phyloP scores from a whole-genome alignment of 2,888 invertebrate species.

The Ferdinandea cuprea region DNA sequence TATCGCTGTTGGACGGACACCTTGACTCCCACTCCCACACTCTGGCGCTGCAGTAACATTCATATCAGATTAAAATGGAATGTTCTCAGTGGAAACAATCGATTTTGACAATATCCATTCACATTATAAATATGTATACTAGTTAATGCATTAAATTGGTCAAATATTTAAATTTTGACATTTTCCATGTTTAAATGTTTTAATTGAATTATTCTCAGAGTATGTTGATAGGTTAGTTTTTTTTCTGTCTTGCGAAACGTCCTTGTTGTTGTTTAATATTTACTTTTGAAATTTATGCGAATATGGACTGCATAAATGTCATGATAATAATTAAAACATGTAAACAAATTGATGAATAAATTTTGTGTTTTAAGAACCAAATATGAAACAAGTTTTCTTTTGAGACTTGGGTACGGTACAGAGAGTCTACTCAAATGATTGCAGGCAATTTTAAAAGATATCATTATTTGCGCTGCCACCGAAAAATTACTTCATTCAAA shows the following conservation, averaged over 20 bases:
- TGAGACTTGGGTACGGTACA: too few species aligned
- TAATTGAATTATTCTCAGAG: not conserved
- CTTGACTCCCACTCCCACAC: slow-evolving; percentile 22
- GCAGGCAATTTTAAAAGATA: too few species aligned
- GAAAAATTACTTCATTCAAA: not conserved
- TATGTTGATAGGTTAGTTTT: not conserved
- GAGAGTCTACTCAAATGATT: too few species aligned
- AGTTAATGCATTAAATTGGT: not conserved
- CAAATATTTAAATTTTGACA: slow-evolving; percentile 39
- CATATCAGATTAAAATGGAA: slow-evolving; percentile 14
- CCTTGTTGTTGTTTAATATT: slow-evolving; percentile 5
- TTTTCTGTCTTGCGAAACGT: not conserved
- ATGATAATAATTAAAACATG: not conserved
- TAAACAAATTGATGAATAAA: too few species aligned
- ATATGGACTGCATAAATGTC: not conserved
- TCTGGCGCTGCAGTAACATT: slow-evolving; percentile 1
- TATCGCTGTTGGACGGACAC: slow-evolving; percentile 18
- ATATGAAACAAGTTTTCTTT: too few species aligned
- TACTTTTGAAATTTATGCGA: not conserved
- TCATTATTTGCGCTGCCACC: too few species aligned
- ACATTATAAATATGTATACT: not conserved
- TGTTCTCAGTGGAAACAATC: not conserved
- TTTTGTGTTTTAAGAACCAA: too few species aligned
- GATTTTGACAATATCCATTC: slow-evolving; percentile 14
- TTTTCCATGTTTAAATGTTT: slow-evolving; percentile 11